Base-by-base conservation (phyloP, 2,113 vertebrate species). In the Chiloscyllium plagiosum region DNA sequence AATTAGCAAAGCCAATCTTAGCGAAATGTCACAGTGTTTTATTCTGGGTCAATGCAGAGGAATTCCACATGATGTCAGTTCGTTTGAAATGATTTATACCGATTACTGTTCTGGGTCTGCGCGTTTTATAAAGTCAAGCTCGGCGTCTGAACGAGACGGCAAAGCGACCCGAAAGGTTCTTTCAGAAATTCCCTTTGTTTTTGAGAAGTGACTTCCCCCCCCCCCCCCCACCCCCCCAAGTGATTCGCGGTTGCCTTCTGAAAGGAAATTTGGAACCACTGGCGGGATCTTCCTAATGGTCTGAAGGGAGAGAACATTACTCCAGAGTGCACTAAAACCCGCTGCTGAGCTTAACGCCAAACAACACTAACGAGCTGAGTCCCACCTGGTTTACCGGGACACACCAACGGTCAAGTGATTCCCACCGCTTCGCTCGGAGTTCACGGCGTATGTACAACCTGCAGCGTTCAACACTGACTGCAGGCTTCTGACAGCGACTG, bases 231-330 rank as follows among this genome's bases (percentile, higher is more conserved):
- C 12, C 12, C 8, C 12, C 12, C 12, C 56, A 61, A 61, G 7
- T 12, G 56, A 6, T 12, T 52, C 22, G 33, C 3, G 33, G 22
- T 37, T 19, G 4, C 12, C 42, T 95, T 52, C 10, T 20, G 47
- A 26, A 76, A 72, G 13, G 13, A 94, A 94, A 56, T 42, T 37
- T 94, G 19, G 33, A 42, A 94, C 50, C 70, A 76, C 66, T 70
- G 47, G 50, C 37, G 37, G 24, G 97, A 97, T 97, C 97, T 97
- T 97, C 96, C 97, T 97, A 97, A 97, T 97, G 96, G 97, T 97
- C 97, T 96, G 96, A 96, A 97, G 96, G 97, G 97, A 97, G 97
- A 98, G 97, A 98, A 97, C 96, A 97, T 98, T 98, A 98, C 97
- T 98, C 98, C 98, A 97, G 97, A 97, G 96, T 97, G 96, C 96